Conservation (phyloP, 1,140 invertebrate species). For the Anadara kagoshimensis region DNA sequence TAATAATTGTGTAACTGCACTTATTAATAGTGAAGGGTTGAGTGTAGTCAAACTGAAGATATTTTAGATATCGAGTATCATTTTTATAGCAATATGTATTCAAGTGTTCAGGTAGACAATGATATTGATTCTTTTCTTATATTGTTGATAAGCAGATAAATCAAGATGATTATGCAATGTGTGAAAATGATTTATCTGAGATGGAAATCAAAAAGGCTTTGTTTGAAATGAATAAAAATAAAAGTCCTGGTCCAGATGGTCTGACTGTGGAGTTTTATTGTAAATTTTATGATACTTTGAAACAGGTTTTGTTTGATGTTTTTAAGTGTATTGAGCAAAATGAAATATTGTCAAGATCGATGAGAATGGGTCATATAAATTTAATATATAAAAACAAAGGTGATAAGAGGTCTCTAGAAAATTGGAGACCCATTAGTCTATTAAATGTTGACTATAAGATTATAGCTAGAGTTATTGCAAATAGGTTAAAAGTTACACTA, state of each 20-base stretch:
- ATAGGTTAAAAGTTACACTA: constrained; percentile 28
- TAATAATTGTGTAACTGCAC: neutral
- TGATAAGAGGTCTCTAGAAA: constrained; percentile 18
- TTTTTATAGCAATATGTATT: constrained; percentile 19
- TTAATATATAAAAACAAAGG: constrained; percentile 27
- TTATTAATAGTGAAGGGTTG: neutral
- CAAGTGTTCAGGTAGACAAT: constrained; percentile 5
- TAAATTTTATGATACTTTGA: constrained; percentile 2
- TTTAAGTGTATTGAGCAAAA: neutral
- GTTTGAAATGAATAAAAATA: constrained; percentile 6
- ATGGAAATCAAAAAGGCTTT: constrained; percentile 22
- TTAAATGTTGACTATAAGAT: constrained; percentile 33
- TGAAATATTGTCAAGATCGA: constrained; percentile 8
- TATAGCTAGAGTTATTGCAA: constrained; percentile 12
- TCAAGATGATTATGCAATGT: neutral
- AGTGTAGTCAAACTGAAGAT: neutral
- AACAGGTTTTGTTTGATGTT: neutral
- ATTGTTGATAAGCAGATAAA: neutral
- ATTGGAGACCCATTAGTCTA: constrained; percentile 27
- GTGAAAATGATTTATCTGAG: constrained; percentile 10
- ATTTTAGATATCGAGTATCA: constrained; percentile 14
- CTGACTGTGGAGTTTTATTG: constrained; percentile 27
- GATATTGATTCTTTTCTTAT: constrained; percentile 2
- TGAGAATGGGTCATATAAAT: constrained; percentile 22
- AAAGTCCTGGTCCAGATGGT: constrained; percentile 21